Evolutionary conservation across 35 echinoderm and acorn worm species (phyloP).

Genomic region (Antedon bifida): DNA sequence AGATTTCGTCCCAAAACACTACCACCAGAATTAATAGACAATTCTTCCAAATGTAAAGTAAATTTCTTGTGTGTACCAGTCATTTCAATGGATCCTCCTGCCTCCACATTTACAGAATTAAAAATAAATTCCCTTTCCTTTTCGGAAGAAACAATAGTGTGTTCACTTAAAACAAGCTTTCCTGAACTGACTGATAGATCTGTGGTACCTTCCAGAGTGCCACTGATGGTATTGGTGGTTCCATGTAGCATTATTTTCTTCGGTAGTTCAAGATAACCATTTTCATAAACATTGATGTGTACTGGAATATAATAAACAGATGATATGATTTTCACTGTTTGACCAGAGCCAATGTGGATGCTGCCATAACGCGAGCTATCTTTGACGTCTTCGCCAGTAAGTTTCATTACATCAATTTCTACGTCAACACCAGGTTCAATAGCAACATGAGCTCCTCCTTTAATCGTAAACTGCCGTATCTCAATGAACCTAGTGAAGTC

Average conservation of each 20-base stretch:
- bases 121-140: background rate
- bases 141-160: background rate
- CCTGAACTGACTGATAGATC: conserved; percentile 31
- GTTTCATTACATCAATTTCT: conserved; percentile 16
- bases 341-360: conserved; percentile 41
- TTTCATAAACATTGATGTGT: conserved; percentile 26
- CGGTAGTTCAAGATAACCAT: conserved; percentile 29
- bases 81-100: background rate
- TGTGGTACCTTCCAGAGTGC: conserved; percentile 24
- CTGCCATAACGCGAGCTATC: conserved; percentile 20
- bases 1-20: background rate
- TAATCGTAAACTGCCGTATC: conserved; percentile 22
- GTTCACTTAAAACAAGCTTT: conserved; percentile 7
- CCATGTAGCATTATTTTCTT: conserved; percentile 28
- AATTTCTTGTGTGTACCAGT: background rate
- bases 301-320: conserved; percentile 34
- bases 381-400: conserved; percentile 20
- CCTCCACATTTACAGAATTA: background rate
- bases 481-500: too few relatives aligned
- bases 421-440: conserved; percentile 21
- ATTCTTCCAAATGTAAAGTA: background rate
- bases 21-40: background rate
- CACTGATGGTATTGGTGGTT: conserved; percentile 19
- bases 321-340: conserved; percentile 18
- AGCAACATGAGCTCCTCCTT: conserved; percentile 52